Evolutionary conservation across 2,113 vertebrate genomes (phyloP).

Genomic region (Carettochelys insculpta): DNA sequence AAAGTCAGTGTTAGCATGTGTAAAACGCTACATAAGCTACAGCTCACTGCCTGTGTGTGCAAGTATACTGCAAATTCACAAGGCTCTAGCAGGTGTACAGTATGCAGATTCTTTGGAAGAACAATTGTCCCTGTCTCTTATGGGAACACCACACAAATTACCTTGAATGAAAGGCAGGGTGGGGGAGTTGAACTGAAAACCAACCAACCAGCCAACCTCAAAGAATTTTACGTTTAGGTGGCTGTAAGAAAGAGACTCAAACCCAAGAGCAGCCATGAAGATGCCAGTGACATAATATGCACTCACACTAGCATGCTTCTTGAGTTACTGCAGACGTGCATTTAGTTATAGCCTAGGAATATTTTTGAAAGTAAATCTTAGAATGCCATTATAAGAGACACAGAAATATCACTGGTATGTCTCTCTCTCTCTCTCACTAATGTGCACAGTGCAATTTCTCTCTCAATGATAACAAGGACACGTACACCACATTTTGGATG

Average conservation of each 20-base stretch:
- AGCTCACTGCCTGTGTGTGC: neutral
- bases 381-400: neutral
- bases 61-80: neutral
- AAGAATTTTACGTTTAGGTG: neutral
- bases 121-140: neutral
- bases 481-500: neutral
- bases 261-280: neutral
- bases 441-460: neutral
- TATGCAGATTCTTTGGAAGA: neutral
- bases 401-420: neutral
- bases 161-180: neutral
- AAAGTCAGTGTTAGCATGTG: neutral
- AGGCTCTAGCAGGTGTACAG: neutral
- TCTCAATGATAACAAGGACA: neutral
- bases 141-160: neutral
- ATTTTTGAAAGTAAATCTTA: neutral
- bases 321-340: neutral
- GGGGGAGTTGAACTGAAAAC: neutral
- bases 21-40: neutral
- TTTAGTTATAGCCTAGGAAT: neutral
- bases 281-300: neutral
- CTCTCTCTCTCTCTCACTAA: fast-evolving
- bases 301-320: neutral
- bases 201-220: neutral
- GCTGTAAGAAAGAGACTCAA: neutral